Conservation (phyloP, 2,113 vertebrate species). For the Benitochromis conjunctus region DNA sequence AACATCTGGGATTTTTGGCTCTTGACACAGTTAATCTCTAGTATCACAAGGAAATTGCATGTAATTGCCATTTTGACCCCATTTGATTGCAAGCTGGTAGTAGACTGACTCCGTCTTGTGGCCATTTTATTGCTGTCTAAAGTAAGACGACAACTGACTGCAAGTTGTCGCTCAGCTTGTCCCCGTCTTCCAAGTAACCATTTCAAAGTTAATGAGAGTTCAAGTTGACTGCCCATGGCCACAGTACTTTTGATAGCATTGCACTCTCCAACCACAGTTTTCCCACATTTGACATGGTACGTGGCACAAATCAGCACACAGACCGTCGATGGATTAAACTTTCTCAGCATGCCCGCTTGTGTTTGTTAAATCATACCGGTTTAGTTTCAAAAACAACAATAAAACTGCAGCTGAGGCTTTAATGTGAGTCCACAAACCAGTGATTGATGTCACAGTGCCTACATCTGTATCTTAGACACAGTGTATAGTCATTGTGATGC, state of each 20-base stretch:
- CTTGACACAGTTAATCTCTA: background rate
- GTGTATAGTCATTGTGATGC: background rate
- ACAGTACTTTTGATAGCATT: background rate
- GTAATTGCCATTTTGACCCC: background rate
- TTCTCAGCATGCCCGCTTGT: background rate
- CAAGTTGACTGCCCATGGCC: background rate
- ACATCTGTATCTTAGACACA: background rate
- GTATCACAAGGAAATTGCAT: background rate
- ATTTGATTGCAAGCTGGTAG: background rate
- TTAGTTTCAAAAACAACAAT: background rate
- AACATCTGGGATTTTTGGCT: background rate
- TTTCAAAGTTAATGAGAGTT: background rate
- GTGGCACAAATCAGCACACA: background rate
- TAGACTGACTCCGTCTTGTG: background rate
- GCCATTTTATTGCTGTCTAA: background rate
- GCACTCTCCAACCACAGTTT: background rate
- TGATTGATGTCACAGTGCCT: background rate
- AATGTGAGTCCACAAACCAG: background rate
- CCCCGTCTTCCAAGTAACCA: background rate
- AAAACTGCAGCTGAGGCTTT: background rate
- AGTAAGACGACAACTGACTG: background rate
- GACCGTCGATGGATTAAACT: background rate
- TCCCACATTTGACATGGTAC: background rate
- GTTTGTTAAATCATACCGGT: background rate
- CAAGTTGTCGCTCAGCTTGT: too few relatives aligned